Conservation (phyloP, 1,140 invertebrate genomes). For the Cotesia typhae region DNA sequence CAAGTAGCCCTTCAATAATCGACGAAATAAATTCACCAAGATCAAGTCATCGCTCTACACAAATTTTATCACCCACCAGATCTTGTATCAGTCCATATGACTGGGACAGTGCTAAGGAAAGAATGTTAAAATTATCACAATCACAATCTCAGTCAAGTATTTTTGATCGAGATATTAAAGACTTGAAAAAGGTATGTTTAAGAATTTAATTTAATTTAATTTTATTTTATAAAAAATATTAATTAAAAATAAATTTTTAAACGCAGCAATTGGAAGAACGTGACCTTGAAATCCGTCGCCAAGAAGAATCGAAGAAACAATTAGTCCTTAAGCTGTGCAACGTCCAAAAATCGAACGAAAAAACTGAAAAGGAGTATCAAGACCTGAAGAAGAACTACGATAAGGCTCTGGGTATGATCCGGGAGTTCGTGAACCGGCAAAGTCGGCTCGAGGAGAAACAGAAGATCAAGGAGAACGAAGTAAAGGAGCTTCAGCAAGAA, state of each 20-base stretch:
- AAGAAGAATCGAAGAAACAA: constrained; percentile 56
- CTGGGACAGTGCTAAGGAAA: constrained; percentile 43
- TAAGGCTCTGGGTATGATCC: constrained; percentile 58
- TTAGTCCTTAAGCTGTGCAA: constrained; percentile 55
- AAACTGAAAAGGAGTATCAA: constrained; percentile 49
- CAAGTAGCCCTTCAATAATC: constrained; percentile 51
- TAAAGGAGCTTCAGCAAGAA: constrained; percentile 51
- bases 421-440: constrained; percentile 58
- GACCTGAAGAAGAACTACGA: constrained; percentile 54
- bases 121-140: constrained; percentile 1
- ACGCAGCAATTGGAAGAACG: constrained; percentile 55
- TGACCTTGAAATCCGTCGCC: constrained; percentile 49
- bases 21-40: constrained; percentile 42
- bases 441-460: constrained; percentile 49
- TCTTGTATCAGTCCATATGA: constrained; percentile 45
- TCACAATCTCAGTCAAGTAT: not conserved
- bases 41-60: constrained; percentile 43
- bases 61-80: constrained; percentile 43
- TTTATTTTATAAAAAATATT: no score
- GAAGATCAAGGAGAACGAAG: constrained; percentile 55
- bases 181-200: constrained; percentile 33
- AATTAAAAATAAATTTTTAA: constrained; percentile 1
- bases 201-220: not conserved
- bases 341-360: constrained; percentile 47
- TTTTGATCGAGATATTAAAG: constrained; percentile 21